Evolutionary conservation across 2,797 vertebrate genomes (phyloP).

Genomic region (Micropoecilia bifurca): DNA sequence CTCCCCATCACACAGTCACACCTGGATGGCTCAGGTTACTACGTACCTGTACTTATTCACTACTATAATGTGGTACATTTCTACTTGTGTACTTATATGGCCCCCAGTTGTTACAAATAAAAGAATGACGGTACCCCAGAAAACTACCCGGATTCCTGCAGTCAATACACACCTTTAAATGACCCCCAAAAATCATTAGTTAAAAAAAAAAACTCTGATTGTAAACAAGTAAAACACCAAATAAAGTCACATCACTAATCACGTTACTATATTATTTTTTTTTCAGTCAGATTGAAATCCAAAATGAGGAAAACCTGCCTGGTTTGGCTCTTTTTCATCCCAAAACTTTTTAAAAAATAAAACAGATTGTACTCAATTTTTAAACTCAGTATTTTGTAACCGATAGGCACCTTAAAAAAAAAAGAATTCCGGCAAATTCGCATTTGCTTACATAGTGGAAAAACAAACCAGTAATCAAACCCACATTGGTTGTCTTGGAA

Average conservation of each 20-base stretch:
- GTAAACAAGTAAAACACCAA: conserved; percentile 41
- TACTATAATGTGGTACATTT: neutral
- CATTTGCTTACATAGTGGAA: neutral
- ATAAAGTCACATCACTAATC: conserved; percentile 50
- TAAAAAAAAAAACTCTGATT: neutral
- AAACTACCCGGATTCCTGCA: neutral
- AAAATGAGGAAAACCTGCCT: neutral
- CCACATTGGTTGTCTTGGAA: neutral
- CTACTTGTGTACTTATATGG: neutral
- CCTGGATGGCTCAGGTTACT: neutral
- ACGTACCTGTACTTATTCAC: neutral
- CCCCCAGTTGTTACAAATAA: neutral
- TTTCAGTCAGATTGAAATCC: neutral
- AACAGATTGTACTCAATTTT: neutral
- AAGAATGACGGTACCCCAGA: neutral
- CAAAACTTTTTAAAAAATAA: neutral
- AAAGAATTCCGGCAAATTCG: neutral
- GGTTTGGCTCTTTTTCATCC: neutral
- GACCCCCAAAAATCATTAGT: neutral
- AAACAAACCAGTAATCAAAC: neutral
- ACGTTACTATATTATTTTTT: neutral
- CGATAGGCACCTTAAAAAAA: neutral
- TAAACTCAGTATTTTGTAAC: neutral
- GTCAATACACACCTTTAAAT: neutral
- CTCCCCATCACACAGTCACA: neutral